A percentile compares a stretch with the other conserved stretches of the same genome.
phyloP scores from a whole-genome alignment of 2,888 invertebrate species.

The Branchipolynoe longqiensis region DNA sequence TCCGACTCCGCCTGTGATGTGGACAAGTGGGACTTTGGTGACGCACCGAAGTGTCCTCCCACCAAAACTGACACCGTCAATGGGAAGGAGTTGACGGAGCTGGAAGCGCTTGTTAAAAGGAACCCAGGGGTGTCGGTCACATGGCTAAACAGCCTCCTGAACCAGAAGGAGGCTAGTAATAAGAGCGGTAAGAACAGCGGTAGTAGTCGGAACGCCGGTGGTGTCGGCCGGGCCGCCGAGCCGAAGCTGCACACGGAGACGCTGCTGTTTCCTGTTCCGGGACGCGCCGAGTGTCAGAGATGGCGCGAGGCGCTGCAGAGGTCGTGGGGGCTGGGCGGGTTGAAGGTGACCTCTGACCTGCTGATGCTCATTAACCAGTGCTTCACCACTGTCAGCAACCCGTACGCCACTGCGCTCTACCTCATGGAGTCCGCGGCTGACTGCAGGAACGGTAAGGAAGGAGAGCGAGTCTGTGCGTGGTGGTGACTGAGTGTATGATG shows the following conservation, averaged over 20 bases:
- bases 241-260: too few relatives aligned
- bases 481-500: too few relatives aligned
- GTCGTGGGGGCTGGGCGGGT: not conserved
- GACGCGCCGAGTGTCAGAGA: not conserved
- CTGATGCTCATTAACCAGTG: not conserved
- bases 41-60: not conserved
- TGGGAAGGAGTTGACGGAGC: not conserved
- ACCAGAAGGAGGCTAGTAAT: not conserved
- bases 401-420: constrained; percentile 22
- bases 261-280: too few relatives aligned
- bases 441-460: constrained; percentile 6
- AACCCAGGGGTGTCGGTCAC: constrained; percentile 18
- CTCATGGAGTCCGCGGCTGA: constrained; percentile 18
- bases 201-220: not conserved
- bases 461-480: too few relatives aligned
- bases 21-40: too few relatives aligned
- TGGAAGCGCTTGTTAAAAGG: not conserved
- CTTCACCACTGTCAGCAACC: constrained; percentile 17
- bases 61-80: not conserved
- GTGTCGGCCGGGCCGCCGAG: too few relatives aligned
- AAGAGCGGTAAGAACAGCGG: not conserved
- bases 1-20: too few relatives aligned
- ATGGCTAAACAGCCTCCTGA: constrained; percentile 2
- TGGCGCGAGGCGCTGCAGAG: constrained; percentile 31
- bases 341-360: not conserved